phyloP scores from a whole-genome alignment of 53 echinoderm and acorn worm species.

The Crossaster papposus region DNA sequence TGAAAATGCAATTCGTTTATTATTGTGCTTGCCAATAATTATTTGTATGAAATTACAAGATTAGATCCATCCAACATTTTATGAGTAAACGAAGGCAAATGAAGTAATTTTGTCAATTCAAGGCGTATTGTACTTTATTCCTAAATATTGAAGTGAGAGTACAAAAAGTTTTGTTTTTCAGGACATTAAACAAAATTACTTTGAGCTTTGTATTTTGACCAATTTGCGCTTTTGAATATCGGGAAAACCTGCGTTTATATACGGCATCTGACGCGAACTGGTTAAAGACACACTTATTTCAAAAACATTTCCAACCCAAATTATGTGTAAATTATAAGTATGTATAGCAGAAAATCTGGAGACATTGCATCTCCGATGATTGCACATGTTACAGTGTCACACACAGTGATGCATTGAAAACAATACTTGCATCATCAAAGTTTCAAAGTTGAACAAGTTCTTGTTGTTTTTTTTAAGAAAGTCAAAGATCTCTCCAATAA shows the following conservation, averaged over 20 bases:
- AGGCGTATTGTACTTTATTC: background rate
- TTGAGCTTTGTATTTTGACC: background rate
- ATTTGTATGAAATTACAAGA: background rate
- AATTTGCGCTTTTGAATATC: no score
- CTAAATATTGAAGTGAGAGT: background rate
- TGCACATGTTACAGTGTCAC: constrained; percentile 56
- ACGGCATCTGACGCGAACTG: no score
- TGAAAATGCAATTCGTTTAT: background rate
- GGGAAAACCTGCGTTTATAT: no score
- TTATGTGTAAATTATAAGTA: background rate
- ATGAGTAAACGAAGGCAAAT: background rate
- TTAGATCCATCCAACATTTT: background rate
- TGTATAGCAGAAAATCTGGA: background rate
- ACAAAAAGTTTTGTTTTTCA: background rate
- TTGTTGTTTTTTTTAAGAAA: background rate
- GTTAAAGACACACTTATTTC: background rate
- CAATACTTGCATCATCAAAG: constrained; percentile 22
- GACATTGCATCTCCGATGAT: background rate
- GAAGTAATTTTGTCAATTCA: background rate
- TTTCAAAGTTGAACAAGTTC: background rate
- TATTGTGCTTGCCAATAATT: background rate
- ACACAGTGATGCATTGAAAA: constrained; percentile 33
- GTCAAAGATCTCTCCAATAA: constrained; percentile 6
- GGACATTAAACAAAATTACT: background rate
- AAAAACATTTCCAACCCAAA: background rate